phyloP scores from a whole-genome alignment of 2,113 vertebrate species.

The Pollimyrus isidori region DNA sequence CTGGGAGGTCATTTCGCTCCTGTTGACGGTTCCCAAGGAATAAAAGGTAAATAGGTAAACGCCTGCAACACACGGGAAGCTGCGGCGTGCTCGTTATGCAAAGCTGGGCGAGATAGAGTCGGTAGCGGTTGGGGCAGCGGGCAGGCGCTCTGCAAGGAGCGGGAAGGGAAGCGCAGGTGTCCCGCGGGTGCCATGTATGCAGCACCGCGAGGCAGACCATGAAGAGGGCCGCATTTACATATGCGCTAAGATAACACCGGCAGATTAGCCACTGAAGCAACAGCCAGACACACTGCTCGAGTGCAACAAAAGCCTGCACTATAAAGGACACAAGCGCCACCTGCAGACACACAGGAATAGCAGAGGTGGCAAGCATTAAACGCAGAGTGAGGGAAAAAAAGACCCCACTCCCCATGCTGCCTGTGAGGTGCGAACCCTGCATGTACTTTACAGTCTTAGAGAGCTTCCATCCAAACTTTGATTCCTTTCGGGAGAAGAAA shows the following conservation, averaged over 20 bases:
- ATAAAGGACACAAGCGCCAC: not conserved
- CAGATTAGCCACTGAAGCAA: not conserved
- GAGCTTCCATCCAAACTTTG: not conserved
- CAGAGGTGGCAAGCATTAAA: not conserved
- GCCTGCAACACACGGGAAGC: conserved; percentile 37
- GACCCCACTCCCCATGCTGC: not conserved
- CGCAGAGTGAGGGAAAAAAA: not conserved
- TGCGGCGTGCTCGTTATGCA: conserved; percentile 15
- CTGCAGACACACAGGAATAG: not conserved
- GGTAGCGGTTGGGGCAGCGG: not conserved
- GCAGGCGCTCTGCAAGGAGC: not conserved
- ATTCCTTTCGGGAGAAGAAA: not conserved
- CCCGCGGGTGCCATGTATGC: not conserved
- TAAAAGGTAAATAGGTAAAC: not conserved
- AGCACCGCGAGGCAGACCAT: not conserved
- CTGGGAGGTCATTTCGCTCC: not conserved
- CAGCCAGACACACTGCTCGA: not conserved
- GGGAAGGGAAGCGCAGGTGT: not conserved
- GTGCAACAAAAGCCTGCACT: not conserved
- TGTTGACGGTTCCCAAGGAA: not conserved
- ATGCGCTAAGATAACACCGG: not conserved
- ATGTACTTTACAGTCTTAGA: not conserved
- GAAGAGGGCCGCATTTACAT: not conserved
- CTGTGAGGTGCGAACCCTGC: not conserved
- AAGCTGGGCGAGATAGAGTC: not conserved